phyloP scores from a whole-genome alignment of 2,888 invertebrate genomes.

The Drosophila acutilabella region DNA sequence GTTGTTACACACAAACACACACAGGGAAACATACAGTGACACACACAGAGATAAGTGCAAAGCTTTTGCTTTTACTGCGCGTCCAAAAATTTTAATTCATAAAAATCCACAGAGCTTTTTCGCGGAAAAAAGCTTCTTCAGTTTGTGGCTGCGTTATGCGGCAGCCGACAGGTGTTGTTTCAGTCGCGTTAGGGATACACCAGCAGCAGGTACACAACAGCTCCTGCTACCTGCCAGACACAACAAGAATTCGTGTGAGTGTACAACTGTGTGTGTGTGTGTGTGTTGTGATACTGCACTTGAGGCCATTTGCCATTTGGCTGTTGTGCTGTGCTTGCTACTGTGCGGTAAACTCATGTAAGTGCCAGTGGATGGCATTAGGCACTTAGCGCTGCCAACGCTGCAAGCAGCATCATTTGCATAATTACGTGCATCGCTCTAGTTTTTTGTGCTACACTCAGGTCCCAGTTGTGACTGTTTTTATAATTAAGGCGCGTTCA shows the following conservation, averaged over 20 bases:
- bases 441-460: not conserved
- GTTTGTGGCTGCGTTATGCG: slow-evolving; percentile 30
- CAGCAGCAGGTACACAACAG: slow-evolving; percentile 66
- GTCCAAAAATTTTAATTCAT: slow-evolving; percentile 71
- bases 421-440: slow-evolving; percentile 15
- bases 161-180: slow-evolving; percentile 77
- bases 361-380: slow-evolving; percentile 8
- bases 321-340: not conserved
- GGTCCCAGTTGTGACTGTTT: slow-evolving; percentile 8
- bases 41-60: slow-evolving; percentile 4
- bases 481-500: slow-evolving; percentile 43
- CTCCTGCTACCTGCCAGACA: not conserved
- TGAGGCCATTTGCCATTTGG: slow-evolving; percentile 15
- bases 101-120: slow-evolving; percentile 61
- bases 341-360: slow-evolving; percentile 12
- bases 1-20: slow-evolving; percentile 16
- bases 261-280: not conserved
- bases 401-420: slow-evolving; percentile 10
- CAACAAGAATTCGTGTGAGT: not conserved
- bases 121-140: slow-evolving; percentile 15
- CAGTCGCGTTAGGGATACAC: slow-evolving; percentile 75
- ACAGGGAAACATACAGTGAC: slow-evolving; percentile 5
- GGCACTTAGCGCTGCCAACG: slow-evolving; percentile 1
- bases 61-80: slow-evolving; percentile 29
- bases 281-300: slow-evolving; percentile 22